Evolutionary conservation across 2,888 invertebrate species (phyloP).

Genomic region (Latheticus oryzae): DNA sequence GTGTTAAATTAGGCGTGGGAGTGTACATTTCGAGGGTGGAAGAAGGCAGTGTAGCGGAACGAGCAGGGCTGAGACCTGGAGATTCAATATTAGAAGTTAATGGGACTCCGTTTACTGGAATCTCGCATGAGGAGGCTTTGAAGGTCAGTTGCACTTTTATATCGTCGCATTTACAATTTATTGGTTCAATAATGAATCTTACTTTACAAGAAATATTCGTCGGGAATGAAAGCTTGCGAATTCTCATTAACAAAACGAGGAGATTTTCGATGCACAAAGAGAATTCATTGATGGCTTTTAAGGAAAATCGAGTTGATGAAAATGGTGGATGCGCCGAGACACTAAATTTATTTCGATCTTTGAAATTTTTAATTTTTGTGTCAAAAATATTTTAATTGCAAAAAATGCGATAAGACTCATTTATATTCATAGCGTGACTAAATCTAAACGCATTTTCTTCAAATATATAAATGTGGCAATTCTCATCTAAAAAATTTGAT

Average conservation of each 20-base stretch:
- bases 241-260: conserved; percentile 27
- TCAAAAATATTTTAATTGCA: too few species aligned
- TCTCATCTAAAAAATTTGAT: too few species aligned
- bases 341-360: too few species aligned
- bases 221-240: conserved; percentile 19
- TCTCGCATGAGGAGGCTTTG: conserved; percentile 92
- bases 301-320: too few species aligned
- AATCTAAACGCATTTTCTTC: too few species aligned
- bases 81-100: conserved; percentile 96
- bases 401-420: too few species aligned
- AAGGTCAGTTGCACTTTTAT: conserved; percentile 71
- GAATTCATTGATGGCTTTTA: conserved; percentile 11
- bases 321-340: too few species aligned
- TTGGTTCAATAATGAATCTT: conserved; percentile 7
- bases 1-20: conserved; percentile 76
- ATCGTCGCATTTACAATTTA: too few species aligned
- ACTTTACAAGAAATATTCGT: conserved; percentile 9
- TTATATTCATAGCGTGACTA: too few species aligned
- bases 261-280: conserved; percentile 30
- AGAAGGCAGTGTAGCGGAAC: conserved; percentile 89
- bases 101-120: conserved; percentile 91
- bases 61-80: conserved; percentile 88
- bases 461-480: too few species aligned
- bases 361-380: too few species aligned
- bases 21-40: conserved; percentile 93